A percentile compares a stretch with the other conserved stretches of the same genome.
These are phyloP conservation scores for Vicugna pacos DNA, from an alignment of 2,113 vertebrate genomes.

Conservation along the genomic window DNA sequence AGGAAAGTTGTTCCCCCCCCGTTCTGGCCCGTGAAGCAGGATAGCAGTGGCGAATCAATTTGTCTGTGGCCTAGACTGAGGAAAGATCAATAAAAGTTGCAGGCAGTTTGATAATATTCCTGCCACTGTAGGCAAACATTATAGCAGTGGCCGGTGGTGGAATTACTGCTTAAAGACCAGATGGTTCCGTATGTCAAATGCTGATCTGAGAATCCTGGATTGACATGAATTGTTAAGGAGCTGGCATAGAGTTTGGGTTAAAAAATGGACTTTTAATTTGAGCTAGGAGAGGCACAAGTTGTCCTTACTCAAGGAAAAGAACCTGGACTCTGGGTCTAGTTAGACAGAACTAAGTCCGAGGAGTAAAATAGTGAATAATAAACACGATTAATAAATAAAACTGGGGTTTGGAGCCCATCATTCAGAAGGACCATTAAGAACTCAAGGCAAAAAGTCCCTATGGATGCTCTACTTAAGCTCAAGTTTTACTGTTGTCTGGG, in stretches of 20 bases:
- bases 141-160: background rate
- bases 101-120: background rate
- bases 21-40: background rate
- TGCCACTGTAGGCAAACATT: background rate
- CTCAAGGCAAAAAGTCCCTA: background rate
- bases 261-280: background rate
- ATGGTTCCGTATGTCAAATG: background rate
- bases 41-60: background rate
- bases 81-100: constrained; percentile 8
- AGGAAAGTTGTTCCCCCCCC: background rate
- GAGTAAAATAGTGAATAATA: background rate
- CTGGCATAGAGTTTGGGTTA: background rate
- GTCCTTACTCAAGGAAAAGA: background rate
- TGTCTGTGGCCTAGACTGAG: background rate
- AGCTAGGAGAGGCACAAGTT: background rate
- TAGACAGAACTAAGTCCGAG: background rate
- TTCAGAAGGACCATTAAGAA: background rate
- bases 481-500: background rate
- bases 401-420: background rate
- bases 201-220: background rate
- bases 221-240: background rate
- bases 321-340: background rate
- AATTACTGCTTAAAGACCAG: background rate
- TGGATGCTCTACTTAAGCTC: background rate
- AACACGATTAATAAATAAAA: background rate